These are phyloP conservation scores for Cuniculus paca DNA, from an alignment of 2,797 vertebrate genomes.

Conservation along the genomic window DNA sequence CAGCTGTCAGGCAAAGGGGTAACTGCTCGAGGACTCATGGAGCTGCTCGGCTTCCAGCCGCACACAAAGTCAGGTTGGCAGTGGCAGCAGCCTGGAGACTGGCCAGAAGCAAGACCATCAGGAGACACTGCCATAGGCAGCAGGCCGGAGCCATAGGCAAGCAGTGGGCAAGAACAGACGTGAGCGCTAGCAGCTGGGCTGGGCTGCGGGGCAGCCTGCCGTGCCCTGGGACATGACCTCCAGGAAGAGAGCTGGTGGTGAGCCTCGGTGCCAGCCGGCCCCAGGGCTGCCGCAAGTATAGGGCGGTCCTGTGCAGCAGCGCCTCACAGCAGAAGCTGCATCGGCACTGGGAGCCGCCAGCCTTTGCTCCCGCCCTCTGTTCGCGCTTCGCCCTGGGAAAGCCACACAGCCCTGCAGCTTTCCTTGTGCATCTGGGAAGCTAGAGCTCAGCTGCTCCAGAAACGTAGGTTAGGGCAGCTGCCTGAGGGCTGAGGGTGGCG, in stretches of 20 bases:
- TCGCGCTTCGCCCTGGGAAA: not conserved
- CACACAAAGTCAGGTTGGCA: not conserved
- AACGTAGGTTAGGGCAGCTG: not conserved
- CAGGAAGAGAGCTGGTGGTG: not conserved
- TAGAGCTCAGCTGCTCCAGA: not conserved
- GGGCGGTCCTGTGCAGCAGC: not conserved
- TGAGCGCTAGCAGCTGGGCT: not conserved
- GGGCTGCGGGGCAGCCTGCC: not conserved
- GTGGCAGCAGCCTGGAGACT: not conserved
- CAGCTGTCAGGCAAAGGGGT: not conserved
- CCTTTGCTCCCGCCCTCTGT: not conserved
- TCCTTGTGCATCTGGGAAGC: not conserved
- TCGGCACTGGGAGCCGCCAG: not conserved
- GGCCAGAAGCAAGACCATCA: not conserved
- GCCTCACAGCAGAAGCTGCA: not conserved
- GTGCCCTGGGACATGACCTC: not conserved
- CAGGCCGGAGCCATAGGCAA: not conserved
- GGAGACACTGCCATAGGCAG: not conserved
- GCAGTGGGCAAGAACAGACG: not conserved
- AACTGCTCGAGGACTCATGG: not conserved
- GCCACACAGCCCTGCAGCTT: not conserved
- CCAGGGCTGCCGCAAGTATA: not conserved
- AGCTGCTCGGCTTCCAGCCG: not conserved
- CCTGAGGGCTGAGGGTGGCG: not conserved
- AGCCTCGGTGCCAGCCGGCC: not conserved